phyloP scores from a whole-genome alignment of 1,140 invertebrate genomes.

The Caerostris darwini region DNA sequence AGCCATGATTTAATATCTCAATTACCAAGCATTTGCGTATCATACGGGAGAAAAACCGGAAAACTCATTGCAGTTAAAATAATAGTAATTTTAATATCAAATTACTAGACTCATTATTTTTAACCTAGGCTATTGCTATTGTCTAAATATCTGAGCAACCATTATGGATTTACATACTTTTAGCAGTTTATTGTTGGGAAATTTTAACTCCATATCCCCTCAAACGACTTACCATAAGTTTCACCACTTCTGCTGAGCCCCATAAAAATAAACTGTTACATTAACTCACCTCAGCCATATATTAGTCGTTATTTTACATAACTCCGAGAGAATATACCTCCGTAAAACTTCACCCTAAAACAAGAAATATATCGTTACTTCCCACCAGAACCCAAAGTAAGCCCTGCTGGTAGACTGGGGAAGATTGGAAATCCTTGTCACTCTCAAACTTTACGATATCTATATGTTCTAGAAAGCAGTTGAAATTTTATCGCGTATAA shows the following conservation, averaged over 20 bases:
- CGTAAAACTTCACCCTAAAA: neutral
- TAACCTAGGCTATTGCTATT: too few species aligned
- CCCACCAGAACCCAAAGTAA: neutral
- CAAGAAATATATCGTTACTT: conserved; percentile 23
- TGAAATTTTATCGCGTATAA: conserved; percentile 71
- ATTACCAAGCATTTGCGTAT: too few species aligned
- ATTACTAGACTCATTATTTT: too few species aligned
- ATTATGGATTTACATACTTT: too few species aligned
- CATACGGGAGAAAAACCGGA: too few species aligned
- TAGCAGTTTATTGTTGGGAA: too few species aligned
- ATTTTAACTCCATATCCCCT: too few species aligned
- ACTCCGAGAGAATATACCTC: neutral
- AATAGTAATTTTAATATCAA: too few species aligned
- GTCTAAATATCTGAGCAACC: too few species aligned
- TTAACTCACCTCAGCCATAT: neutral
- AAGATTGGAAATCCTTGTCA: conserved; percentile 74
- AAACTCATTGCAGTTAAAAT: too few species aligned
- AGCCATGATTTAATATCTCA: too few species aligned
- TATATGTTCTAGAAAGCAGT: conserved; percentile 42
- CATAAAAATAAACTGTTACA: neutral
- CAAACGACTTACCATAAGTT: neutral
- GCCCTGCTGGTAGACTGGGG: neutral
- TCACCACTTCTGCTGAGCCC: neutral
- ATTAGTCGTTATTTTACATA: conserved; percentile 23
- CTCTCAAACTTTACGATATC: conserved; percentile 62